Evolutionary conservation across 2,797 vertebrate species (phyloP).

Genomic region (Phaenicophaeus curvirostris): DNA sequence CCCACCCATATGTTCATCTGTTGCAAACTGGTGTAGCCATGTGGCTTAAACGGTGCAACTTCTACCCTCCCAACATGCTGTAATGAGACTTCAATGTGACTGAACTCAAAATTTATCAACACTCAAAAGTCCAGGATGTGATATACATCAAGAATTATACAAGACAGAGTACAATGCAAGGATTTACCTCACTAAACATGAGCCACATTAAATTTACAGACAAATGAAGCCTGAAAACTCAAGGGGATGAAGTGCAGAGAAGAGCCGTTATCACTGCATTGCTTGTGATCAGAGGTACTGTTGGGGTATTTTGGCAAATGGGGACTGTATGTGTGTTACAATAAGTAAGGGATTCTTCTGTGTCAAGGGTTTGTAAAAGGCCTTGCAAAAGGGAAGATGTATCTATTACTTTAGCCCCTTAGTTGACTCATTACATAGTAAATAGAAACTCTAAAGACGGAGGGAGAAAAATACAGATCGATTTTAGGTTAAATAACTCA

Average conservation of each 20-base stretch:
- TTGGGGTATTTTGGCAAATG: not conserved
- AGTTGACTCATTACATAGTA: not conserved
- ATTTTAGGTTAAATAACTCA: not conserved
- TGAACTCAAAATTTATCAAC: not conserved
- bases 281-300: not conserved
- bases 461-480: not conserved
- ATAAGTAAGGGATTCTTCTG: not conserved
- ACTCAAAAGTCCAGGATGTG: not conserved
- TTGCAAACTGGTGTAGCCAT: not conserved
- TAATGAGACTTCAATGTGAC: not conserved
- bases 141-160: not conserved
- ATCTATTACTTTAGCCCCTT: not conserved
- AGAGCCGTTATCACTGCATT: accelerated
- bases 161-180: not conserved
- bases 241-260: not conserved
- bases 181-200: not conserved
- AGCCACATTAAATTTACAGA: not conserved
- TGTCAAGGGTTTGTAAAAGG: not conserved
- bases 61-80: not conserved
- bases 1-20: accelerated
- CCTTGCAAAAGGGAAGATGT: not conserved
- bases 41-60: not conserved
- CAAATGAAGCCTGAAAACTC: not conserved
- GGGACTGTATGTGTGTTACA: not conserved
- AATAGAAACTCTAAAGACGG: not conserved